Base-by-base conservation (phyloP, 2,797 vertebrate genomes). In the Malurus leucopterus region DNA sequence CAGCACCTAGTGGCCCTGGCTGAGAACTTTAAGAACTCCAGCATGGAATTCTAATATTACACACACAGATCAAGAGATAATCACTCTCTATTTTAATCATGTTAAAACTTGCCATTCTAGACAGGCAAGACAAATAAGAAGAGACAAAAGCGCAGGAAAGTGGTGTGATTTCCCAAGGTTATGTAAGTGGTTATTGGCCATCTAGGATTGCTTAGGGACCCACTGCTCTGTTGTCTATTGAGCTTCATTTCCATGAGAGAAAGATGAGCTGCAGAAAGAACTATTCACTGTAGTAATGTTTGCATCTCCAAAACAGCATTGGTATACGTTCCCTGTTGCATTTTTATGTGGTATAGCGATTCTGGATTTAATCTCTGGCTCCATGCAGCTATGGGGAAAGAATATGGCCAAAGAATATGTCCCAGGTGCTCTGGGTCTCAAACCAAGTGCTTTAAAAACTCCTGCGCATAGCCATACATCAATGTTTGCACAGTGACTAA, bases 1-100 rank as follows among this genome's bases (percentile, higher is more conserved):
- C 94, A 95, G 55, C 85, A 94, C 84, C 87, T 93, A 94, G 89
- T 91, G 92, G 80, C 62, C 65, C 44, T 12, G 4, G 30, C 62
- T 89, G 91, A 93, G 80, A 94, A 71, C 4, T 21, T 7, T 89
- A 91, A 77, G 61, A 93, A 74, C 80, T 51, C 50, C 71, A 65
- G 47, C 1, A 0, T 44, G 12, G 57, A 92, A 57, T 23, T 86
- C 70, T 86, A 89, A n/a, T 74, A 55, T 79, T 95, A 58, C 74
- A 85, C n/a, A 49, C 29, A 51, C 13, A 91, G 85, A 91, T 81
- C 2, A 5, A 92, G 89, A 91, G 93, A 94, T 92, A 92, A 76
- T 89, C 6, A 0, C 21, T 67, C 41, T 59, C 51, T 47, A 21
- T 46, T 91, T 89, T 62, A 91, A 77, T 87, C 78, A 21, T 1